A percentile compares a stretch with the other conserved stretches of the same genome.
phyloP scores from a whole-genome alignment of 2,888 invertebrate genomes.

The Apocheima hispidaria region DNA sequence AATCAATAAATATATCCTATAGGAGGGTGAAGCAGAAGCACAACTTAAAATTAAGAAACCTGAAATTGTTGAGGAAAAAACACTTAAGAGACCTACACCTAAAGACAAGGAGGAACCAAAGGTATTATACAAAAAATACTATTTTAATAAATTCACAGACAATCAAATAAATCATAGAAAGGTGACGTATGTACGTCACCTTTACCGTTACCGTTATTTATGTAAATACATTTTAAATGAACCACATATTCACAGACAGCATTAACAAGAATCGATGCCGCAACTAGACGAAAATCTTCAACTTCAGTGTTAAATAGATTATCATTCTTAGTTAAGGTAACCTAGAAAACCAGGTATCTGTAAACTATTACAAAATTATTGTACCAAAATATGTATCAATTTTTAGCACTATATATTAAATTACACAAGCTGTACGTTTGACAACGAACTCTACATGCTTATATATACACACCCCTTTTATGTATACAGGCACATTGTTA shows the following conservation, averaged over 20 bases:
- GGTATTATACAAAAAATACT: slow-evolving; percentile 55
- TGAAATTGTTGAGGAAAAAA: slow-evolving; percentile 78
- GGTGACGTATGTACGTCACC: background rate
- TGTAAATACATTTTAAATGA: background rate
- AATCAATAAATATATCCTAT: slow-evolving; percentile 45
- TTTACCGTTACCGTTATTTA: too few relatives aligned
- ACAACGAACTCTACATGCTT: slow-evolving; percentile 1
- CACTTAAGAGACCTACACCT: slow-evolving; percentile 74
- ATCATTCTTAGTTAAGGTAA: slow-evolving; percentile 73
- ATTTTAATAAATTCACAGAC: background rate
- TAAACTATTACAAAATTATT: slow-evolving; percentile 41
- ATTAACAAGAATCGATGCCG: slow-evolving; percentile 57
- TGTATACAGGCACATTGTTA: background rate
- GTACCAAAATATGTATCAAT: slow-evolving; percentile 14
- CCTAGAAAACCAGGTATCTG: slow-evolving; percentile 36
- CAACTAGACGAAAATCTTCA: slow-evolving; percentile 52
- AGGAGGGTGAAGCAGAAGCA: slow-evolving; percentile 80
- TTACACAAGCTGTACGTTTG: slow-evolving; percentile 9
- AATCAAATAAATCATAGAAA: background rate
- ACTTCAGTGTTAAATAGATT: slow-evolving; percentile 65
- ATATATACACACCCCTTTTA: slow-evolving; percentile 9
- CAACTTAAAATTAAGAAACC: slow-evolving; percentile 80
- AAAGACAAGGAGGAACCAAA: slow-evolving; percentile 66
- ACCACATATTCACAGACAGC: slow-evolving; percentile 65
- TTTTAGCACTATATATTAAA: slow-evolving; percentile 16